phyloP scores from a whole-genome alignment of 2,888 invertebrate species.

The Myopa tessellatipennis region DNA sequence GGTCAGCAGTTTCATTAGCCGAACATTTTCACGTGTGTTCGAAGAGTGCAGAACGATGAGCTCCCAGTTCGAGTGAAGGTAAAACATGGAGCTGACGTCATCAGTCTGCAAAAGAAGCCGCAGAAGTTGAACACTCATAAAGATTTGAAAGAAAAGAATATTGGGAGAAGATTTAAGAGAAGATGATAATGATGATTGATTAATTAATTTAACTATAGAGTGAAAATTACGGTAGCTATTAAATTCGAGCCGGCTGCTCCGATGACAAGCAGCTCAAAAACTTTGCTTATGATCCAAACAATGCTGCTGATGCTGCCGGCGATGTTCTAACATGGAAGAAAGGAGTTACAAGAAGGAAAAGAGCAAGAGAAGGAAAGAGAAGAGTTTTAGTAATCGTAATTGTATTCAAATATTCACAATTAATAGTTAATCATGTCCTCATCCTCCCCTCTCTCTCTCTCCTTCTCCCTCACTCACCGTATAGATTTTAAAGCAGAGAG shows the following conservation, averaged over 20 bases:
- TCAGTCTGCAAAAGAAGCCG: slow-evolving; percentile 50
- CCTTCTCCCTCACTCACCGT: slow-evolving; percentile 45
- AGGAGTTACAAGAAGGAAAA: no score
- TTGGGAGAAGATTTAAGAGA: background rate
- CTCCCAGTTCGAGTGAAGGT: slow-evolving; percentile 56
- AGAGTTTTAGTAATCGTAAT: no score
- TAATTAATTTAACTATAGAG: background rate
- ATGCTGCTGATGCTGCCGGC: slow-evolving; percentile 49
- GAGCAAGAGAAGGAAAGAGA: background rate
- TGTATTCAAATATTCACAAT: background rate
- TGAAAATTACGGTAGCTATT: slow-evolving; percentile 50
- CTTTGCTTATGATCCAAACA: slow-evolving; percentile 56
- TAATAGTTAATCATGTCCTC: background rate
- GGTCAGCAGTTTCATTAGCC: slow-evolving; percentile 54
- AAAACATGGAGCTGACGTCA: slow-evolving; percentile 56
- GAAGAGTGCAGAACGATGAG: slow-evolving; percentile 52
- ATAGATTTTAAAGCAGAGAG: slow-evolving; percentile 57
- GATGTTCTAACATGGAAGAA: slow-evolving; percentile 49
- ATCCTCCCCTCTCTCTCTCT: background rate
- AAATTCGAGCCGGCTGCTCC: slow-evolving; percentile 57
- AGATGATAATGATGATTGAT: background rate
- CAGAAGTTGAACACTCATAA: background rate
- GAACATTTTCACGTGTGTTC: slow-evolving; percentile 53
- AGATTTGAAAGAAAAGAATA: background rate
- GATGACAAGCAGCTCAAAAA: slow-evolving; percentile 52